Base-by-base conservation (phyloP, 2,888 invertebrate genomes). In the Spisula solida region DNA sequence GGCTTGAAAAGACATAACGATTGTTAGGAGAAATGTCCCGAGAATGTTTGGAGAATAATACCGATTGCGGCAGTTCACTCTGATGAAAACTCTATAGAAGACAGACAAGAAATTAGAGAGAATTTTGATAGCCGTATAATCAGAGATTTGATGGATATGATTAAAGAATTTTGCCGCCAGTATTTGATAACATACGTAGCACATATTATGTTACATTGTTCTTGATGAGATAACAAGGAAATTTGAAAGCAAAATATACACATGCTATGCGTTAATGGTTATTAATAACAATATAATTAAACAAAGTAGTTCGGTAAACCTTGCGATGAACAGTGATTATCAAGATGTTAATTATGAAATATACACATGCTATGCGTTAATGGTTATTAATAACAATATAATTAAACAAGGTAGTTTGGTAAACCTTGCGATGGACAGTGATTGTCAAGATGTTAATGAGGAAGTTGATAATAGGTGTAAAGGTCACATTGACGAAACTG, bases 11-110 rank as follows among this genome's bases (percentile, higher is more conserved):
- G 86, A 86, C 86, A 82, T 29, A 78, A 55, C 78, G 51, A 86
- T 86, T 86, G 86, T 82, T 70, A 80, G 48, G 70, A 48, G 82
- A 78, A 75, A 82, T 82, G 86, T 86, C 82, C 41, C 55, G 86
- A 82, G 29, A 75, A 31, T 34, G 16, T 31, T 34, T 31, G 34
- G 29, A 75, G 75, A 34, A 34, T 75, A 34, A 75, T 75, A 34
- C 29, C 34, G 18, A 75, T 31, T 75, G 34, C 75, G 34, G 34
- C 25, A 34, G 75, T 75, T 34, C 34, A 31, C 31, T 34, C 29
- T 75, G 75, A 75, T 34, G 75, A 75, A 75, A 75, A 31, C 34
- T 16, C 34, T 34, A 31, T 75, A 31, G 25, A 75, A 25, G 12
- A 66, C 60, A 10, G 25, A 25, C 25, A n/a, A 66, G 60, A 66